Base-by-base conservation (phyloP, 1,140 invertebrate genomes). In the Argopecten irradians region DNA sequence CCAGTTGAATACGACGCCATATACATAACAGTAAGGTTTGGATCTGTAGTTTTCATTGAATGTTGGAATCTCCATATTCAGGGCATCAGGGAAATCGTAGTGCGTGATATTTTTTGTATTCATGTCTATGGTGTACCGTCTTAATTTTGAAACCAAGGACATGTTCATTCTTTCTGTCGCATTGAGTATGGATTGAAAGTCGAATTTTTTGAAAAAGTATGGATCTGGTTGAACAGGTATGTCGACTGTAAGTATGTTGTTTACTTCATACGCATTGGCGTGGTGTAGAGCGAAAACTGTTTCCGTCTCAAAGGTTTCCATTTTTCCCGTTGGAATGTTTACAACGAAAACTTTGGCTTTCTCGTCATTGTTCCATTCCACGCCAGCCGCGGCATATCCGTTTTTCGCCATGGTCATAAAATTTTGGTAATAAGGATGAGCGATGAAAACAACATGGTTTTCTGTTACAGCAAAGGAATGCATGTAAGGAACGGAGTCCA, bases 381-480 rank as follows among this genome's bases (percentile, higher is more conserved):
- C 83, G 85, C 93, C 92, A 19, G 90, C 84, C 39, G 92, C 90
- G 0, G 93, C 92, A 34, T 92, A 84, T 8, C 91, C 92, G 34
- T 90, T 88, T 43, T 84, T 34, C 11, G 93, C 43, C 90, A 94
- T 92, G 82, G 92, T 92, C 11, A 87, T 0, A 0, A 92, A 83
- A 88, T 94, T 92, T 32, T 94, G 91, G 84, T 92, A 93, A 82
- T 93, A 92, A 0, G 94, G 94, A 88, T 88, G 89, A 13, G 89
- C 92, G 84, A 94, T 91, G 11, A 95, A 90, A 28, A 95, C 89
- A 3, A 91, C 94, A 84, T 93, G 92, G 55, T 92, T 90, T 82
- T 91, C 82, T 0, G 94, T 94, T 1, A 93, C 90, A 9, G 93
- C 92, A 89, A 95, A 94, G 8, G 93, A 94, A 87, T 95, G 94